Conservation (phyloP, 1,140 invertebrate genomes). For the Ridgeia piscesae region DNA sequence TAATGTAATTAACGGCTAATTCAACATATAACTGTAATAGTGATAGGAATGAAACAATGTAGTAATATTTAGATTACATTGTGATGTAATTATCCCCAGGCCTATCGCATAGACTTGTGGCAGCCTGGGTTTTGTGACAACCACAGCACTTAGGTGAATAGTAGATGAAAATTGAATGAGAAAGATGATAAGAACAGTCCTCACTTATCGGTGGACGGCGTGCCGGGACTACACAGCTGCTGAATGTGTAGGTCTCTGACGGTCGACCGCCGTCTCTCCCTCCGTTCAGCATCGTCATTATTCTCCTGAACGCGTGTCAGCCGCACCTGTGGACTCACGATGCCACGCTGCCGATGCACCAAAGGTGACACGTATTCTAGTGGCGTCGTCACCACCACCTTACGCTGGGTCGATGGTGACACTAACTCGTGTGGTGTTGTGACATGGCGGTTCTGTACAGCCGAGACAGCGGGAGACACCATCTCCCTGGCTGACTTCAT, state of each 20-base stretch:
- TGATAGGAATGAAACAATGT: too few species aligned
- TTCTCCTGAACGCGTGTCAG: conserved; percentile 25
- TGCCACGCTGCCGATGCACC: not conserved
- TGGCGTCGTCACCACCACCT: not conserved
- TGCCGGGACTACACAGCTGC: conserved; percentile 37
- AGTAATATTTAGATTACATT: too few species aligned
- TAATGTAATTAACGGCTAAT: too few species aligned
- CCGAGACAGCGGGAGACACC: not conserved
- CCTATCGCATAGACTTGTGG: too few species aligned
- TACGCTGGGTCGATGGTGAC: conserved; percentile 11
- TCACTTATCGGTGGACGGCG: conserved; percentile 7
- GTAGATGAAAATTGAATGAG: too few species aligned
- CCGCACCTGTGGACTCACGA: not conserved
- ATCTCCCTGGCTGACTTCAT: not conserved
- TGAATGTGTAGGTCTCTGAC: conserved; percentile 44
- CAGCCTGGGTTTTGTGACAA: too few species aligned
- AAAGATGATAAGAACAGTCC: not conserved
- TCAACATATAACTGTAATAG: too few species aligned
- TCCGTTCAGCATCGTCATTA: conserved; percentile 54
- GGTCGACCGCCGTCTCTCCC: conserved; percentile 45
- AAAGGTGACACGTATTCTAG: not conserved
- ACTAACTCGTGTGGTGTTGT: conserved; percentile 5
- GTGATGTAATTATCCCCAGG: too few species aligned
- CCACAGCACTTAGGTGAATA: too few species aligned
- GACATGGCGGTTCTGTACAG: not conserved